Conservation (phyloP, 2,113 vertebrate genomes). For the Cacatua alba region DNA sequence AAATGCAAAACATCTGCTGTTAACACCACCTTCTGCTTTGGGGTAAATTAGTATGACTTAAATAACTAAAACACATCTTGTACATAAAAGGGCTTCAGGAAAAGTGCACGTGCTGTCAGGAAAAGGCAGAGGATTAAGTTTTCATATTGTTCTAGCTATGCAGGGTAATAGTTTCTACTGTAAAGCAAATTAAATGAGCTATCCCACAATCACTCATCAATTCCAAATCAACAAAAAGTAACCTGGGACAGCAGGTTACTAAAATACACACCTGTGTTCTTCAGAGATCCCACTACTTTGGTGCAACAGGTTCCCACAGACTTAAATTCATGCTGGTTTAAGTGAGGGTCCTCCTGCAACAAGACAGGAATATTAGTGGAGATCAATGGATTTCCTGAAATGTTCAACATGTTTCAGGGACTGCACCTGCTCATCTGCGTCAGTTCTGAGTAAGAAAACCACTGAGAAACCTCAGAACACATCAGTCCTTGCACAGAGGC, state of each 20-base stretch:
- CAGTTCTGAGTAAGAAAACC: not conserved
- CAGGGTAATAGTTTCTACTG: not conserved
- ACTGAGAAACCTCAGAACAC: not conserved
- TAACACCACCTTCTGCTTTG: not conserved
- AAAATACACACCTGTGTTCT: conserved; percentile 57
- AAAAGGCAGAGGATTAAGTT: not conserved
- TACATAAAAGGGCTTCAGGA: not conserved
- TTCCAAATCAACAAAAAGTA: not conserved
- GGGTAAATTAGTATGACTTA: not conserved
- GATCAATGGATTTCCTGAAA: not conserved
- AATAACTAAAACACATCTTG: not conserved
- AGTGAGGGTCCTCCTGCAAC: conserved; percentile 47
- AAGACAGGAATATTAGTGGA: not conserved
- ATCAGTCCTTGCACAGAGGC: not conserved
- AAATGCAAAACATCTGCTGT: not conserved
- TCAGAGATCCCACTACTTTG: conserved; percentile 1
- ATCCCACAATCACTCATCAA: not conserved
- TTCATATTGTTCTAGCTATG: not conserved
- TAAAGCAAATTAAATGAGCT: not conserved
- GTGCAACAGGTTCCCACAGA: not conserved
- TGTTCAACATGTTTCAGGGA: not conserved
- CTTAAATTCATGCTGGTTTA: conserved; percentile 8
- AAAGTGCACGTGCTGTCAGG: not conserved
- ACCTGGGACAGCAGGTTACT: not conserved
- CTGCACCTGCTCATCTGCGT: not conserved